phyloP scores from a whole-genome alignment of 1,140 invertebrate species.

The Meloidogyne exigua region DNA sequence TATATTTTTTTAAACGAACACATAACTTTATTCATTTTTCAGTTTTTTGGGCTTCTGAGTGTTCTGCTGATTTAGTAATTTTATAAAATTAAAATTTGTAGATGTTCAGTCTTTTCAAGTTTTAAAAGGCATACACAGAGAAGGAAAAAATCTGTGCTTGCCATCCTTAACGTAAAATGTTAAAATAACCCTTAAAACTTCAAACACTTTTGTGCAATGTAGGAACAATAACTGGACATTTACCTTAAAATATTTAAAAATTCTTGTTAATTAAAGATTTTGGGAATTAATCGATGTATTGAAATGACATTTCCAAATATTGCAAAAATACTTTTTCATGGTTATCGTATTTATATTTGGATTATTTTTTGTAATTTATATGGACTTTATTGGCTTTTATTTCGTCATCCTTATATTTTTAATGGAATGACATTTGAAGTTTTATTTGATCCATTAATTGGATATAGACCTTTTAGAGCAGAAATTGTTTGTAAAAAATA shows the following conservation, averaged over 20 bases:
- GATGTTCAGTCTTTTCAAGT: too few species aligned
- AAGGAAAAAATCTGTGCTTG: too few species aligned
- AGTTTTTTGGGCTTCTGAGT: constrained; percentile 17
- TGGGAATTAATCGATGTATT: constrained; percentile 5
- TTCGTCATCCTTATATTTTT: constrained; percentile 6
- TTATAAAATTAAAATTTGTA: not conserved
- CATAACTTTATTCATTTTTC: too few species aligned
- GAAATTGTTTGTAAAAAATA: not conserved
- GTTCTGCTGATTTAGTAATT: constrained; percentile 9
- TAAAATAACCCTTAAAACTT: too few species aligned
- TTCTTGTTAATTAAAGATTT: constrained; percentile 9
- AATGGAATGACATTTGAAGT: constrained; percentile 6
- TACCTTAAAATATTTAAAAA: too few species aligned
- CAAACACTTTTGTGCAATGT: too few species aligned
- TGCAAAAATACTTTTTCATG: constrained; percentile 6
- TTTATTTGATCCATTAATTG: constrained; percentile 5
- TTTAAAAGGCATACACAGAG: too few species aligned
- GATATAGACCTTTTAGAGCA: not conserved
- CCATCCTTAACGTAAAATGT: too few species aligned
- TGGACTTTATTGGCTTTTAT: constrained; percentile 14
- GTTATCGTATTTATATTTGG: constrained; percentile 4
- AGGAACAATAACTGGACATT: too few species aligned
- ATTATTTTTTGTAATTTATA: constrained; percentile 4
- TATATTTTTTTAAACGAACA: too few species aligned
- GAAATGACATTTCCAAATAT: constrained; percentile 6